Conservation (phyloP, 2,888 invertebrate genomes). For the Malthinus seriepunctatus region DNA sequence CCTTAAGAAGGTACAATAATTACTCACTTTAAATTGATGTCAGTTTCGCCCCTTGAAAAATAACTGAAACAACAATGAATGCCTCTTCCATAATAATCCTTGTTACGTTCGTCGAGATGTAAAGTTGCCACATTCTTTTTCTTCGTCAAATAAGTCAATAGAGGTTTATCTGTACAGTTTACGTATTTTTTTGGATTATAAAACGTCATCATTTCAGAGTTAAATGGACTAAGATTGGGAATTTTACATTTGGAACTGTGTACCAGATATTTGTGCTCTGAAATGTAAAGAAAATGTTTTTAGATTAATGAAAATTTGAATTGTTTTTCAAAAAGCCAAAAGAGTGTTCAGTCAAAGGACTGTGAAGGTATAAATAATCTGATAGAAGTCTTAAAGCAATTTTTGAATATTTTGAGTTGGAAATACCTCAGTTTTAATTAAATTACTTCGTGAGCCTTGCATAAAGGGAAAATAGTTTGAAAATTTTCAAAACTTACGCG, state of each 20-base stretch:
- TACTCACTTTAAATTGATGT: slow-evolving; percentile 5
- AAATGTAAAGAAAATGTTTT: background rate
- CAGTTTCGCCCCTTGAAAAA: background rate
- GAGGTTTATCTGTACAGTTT: background rate
- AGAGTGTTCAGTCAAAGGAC: no score
- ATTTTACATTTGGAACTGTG: slow-evolving; percentile 3
- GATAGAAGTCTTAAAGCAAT: no score
- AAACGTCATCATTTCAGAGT: background rate
- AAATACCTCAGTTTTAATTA: no score
- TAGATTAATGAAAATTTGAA: no score
- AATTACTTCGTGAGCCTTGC: background rate
- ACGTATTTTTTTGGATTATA: background rate
- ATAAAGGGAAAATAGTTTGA: no score
- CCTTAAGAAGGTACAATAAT: no score
- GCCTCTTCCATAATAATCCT: background rate
- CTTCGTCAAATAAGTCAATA: slow-evolving; percentile 1
- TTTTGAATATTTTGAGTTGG: no score
- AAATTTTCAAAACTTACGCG: no score
- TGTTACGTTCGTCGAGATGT: background rate
- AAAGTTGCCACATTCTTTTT: background rate
- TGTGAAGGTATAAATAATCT: no score
- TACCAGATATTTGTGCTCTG: slow-evolving; percentile 2
- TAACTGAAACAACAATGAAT: slow-evolving; percentile 5
- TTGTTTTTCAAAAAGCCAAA: no score
- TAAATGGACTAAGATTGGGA: slow-evolving; percentile 1